Conservation (phyloP, 2,797 vertebrate species). For the Acomys russatus region DNA sequence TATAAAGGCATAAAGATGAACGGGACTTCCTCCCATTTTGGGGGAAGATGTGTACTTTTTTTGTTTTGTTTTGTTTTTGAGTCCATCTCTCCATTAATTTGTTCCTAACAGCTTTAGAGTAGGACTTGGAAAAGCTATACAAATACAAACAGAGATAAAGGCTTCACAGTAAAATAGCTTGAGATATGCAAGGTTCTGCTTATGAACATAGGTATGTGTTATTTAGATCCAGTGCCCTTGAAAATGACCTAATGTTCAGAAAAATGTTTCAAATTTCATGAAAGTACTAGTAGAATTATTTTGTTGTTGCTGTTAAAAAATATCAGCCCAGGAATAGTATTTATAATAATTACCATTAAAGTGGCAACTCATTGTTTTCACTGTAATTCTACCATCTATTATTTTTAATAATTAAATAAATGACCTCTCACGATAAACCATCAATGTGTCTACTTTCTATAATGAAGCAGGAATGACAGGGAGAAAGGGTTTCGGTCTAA, state of each 20-base stretch:
- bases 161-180: constrained; percentile 66
- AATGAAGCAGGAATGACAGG: not conserved
- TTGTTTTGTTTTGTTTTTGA: not conserved
- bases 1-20: not conserved
- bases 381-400: constrained; percentile 39
- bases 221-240: constrained; percentile 38
- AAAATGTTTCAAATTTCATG: constrained; percentile 48
- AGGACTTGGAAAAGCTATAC: constrained; percentile 71
- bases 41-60: not conserved
- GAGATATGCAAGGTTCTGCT: constrained; percentile 50
- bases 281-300: constrained; percentile 54
- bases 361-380: constrained; percentile 60
- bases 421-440: constrained; percentile 36
- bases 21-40: not conserved
- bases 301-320: constrained; percentile 26
- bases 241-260: constrained; percentile 28
- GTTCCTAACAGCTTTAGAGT: constrained; percentile 40
- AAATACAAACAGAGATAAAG: not conserved
- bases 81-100: constrained; percentile 67
- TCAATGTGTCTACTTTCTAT: not conserved
- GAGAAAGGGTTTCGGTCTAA: constrained; percentile 4
- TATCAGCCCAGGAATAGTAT: constrained; percentile 28
- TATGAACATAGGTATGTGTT: constrained; percentile 5
- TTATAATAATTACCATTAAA: constrained; percentile 54
- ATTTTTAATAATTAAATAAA: constrained; percentile 70